These are phyloP conservation scores for Lethrus apterus DNA, from an alignment of 1,140 invertebrate genomes.

Conservation along the genomic window DNA sequence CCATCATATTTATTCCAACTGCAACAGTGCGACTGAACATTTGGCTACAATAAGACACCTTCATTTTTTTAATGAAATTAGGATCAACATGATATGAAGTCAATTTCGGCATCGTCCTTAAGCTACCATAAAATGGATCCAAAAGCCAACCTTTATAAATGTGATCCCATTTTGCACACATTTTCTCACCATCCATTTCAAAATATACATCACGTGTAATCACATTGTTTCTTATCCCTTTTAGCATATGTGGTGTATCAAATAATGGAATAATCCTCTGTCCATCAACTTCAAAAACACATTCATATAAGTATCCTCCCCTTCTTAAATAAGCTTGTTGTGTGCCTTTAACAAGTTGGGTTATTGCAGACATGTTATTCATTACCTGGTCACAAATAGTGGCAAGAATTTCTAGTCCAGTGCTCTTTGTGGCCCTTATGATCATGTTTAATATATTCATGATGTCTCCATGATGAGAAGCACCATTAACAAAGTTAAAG, in stretches of 20 bases:
- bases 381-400: background rate
- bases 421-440: no score
- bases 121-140: background rate
- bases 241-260: slow-evolving; percentile 1
- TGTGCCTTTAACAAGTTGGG: background rate
- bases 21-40: background rate
- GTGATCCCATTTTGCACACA: slow-evolving; percentile 1
- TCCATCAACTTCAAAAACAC: background rate
- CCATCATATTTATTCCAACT: background rate
- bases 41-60: background rate
- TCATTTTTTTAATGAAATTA: no score
- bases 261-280: slow-evolving; percentile 2
- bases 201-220: background rate
- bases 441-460: no score
- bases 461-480: no score
- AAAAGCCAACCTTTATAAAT: background rate
- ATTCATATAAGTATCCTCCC: background rate
- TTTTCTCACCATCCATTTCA: background rate
- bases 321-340: background rate
- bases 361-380: slow-evolving; percentile 1
- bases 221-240: slow-evolving; percentile 2
- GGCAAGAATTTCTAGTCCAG: no score
- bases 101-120: slow-evolving; percentile 1
- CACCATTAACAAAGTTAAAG: no score
- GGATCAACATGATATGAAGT: slow-evolving; percentile 1